Evolutionary conservation across 2,797 vertebrate genomes (phyloP).

Genomic region (Sebastolobus alascanus): DNA sequence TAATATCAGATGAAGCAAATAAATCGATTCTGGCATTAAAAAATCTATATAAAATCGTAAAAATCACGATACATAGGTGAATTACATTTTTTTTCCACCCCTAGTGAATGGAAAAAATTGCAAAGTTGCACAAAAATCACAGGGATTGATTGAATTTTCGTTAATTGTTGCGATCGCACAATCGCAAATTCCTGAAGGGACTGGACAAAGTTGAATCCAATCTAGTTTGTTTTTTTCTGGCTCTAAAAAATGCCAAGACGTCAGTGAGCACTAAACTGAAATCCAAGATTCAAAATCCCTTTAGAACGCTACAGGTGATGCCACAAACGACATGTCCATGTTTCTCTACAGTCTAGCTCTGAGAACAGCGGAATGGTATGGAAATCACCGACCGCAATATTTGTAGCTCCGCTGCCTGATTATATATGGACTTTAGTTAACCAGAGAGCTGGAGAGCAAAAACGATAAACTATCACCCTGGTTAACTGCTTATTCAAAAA

Average conservation of each 20-base stretch:
- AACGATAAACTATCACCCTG: slow-evolving; percentile 25
- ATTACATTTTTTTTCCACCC: no score
- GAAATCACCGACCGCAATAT: slow-evolving; percentile 9
- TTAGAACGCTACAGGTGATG: neutral
- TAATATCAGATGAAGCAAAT: no score
- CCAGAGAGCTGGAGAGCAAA: slow-evolving; percentile 27
- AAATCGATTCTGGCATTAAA: no score
- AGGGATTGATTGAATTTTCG: no score
- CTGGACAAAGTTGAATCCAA: neutral
- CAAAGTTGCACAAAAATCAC: no score
- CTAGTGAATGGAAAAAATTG: no score
- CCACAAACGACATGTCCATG: neutral
- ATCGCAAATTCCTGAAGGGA: no score
- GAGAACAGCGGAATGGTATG: neutral
- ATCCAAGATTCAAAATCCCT: neutral
- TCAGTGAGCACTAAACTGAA: neutral
- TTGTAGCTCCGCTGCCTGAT: slow-evolving; percentile 10
- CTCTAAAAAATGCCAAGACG: neutral
- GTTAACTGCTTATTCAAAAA: slow-evolving; percentile 31
- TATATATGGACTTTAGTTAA: neutral
- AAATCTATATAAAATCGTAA: no score
- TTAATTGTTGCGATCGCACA: no score
- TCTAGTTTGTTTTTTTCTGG: neutral
- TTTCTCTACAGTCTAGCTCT: neutral
- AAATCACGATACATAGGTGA: no score